Evolutionary conservation across 1,140 invertebrate genomes (phyloP), one percentile per base, ranked within the genome.

Genomic region (Neotoxoptera formosana): DNA sequence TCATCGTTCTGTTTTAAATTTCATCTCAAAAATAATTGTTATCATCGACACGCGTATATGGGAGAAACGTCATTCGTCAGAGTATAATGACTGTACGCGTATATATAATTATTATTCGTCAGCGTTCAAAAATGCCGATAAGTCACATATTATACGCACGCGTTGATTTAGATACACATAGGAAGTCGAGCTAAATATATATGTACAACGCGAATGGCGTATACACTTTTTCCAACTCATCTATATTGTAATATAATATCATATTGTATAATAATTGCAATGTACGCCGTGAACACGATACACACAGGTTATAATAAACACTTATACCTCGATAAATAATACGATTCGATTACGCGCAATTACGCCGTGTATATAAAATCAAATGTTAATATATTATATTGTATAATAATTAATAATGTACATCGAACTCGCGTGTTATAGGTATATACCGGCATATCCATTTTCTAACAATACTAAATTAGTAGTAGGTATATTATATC

Each of bases 341-440:
- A 76, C 60, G n/a, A 76, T n/a, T 76, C 14, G 60, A 76, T 53
- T 53, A 53, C 51, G 51, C 60, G 60, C 60, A 76, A n/a, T 76
- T 76, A n/a, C 60, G 14, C 14, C n/a, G 30, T 76, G 60, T 76
- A n/a, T 34, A 6, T 76, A 76, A 76, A 76, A 76, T n/a, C 60
- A 76, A 76, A 76, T n/a, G 11, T 17, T 30, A 76, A 41, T 41
- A 41, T 41, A 41, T 41, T 41, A 76, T n/a, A 41, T 41, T 41
- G n/a, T n/a, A n/a, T 76, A 76, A 76, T 76, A n/a, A 76, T 76
- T 76, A 76, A 76, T 76, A 76, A n/a, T n/a, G 30, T 34, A 67
- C 14, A 67, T 76, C 30, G 30, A n/a, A n/a, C 60, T 76, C 11
- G 4, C 60, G 14, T 76, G 60, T n/a, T 76, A n/a, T n/a, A 41